Evolutionary conservation across 2,888 invertebrate species (phyloP), one percentile per base, ranked within the genome.

Genomic region (Taphrorychus bicolor): DNA sequence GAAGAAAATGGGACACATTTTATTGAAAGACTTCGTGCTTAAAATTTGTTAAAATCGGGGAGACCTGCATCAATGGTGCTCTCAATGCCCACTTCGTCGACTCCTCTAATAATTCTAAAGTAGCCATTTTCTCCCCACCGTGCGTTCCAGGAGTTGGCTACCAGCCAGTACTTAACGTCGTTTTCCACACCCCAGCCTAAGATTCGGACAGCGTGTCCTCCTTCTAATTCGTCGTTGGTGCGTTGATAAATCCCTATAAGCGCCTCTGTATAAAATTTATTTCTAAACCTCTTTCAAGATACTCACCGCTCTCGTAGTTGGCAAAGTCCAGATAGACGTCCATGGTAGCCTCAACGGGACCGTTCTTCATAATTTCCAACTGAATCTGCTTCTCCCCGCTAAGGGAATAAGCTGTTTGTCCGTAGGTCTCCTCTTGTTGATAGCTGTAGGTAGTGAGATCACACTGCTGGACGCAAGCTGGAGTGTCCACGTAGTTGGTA

Each of bases 91-190:
- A 91, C 91, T 76, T 92, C 90, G 78, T 92, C 89, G 69, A 84
- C 80, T 3, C 95, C 95, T 67, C 95, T 87, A 18, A 92, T 83
- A 72, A 96, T 95, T 82, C 94, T 94, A 85, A 96, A 95, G 83
- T 86, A 94, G 2, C 94, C 94, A 78, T 89, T 87, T 79, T 92
- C 89, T 71, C 96, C 96, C 95, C 96, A 97, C 80, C 95, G 95
- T 0, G 86, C 85, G 83, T 96, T 96, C 95, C 95, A 97, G 0
- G 94, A 94, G 84, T 96, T 96, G 61, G 93, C 94, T 74, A 94
- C 88, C 22, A 94, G 86, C 96, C 96, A 96, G 81, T 94, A 96
- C 57, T 91, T 91, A 59, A 85, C 87, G 5, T 86, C 87, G 51
- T 72, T 64, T 71, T 93, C 91, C 0, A 87, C 88, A 45, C 96